Conservation (phyloP, 2,797 vertebrate genomes). For the Parauchenoglanis punctatus region DNA sequence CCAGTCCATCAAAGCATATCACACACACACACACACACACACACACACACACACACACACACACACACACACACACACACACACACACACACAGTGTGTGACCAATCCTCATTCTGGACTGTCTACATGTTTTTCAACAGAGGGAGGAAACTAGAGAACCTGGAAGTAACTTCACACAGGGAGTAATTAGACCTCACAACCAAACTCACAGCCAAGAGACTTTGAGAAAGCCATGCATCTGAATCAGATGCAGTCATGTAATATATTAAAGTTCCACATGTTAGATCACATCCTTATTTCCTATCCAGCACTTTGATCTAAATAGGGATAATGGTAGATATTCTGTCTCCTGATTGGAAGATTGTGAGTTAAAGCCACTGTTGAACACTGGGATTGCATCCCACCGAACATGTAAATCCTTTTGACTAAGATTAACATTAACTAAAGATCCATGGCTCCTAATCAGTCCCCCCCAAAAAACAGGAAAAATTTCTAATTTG, state of each 20-base stretch:
- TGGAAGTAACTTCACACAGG: background rate
- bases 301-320: background rate
- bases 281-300: background rate
- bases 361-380: background rate
- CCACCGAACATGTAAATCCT: conserved; percentile 1
- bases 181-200: background rate
- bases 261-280: background rate
- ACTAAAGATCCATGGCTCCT: background rate
- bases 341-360: background rate
- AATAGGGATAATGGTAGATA: background rate
- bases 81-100: background rate
- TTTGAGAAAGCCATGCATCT: background rate
- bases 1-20: background rate
- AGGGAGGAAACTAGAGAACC: background rate
- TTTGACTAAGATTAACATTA: background rate
- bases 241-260: background rate
- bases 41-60: background rate
- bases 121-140: background rate
- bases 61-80: background rate
- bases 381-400: background rate
- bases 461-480: background rate
- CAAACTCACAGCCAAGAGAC: too few species aligned
- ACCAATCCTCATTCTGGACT: background rate
- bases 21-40: background rate
- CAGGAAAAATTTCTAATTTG: background rate